Conservation (phyloP, 2,113 vertebrate species). For the Ciconia maguari region DNA sequence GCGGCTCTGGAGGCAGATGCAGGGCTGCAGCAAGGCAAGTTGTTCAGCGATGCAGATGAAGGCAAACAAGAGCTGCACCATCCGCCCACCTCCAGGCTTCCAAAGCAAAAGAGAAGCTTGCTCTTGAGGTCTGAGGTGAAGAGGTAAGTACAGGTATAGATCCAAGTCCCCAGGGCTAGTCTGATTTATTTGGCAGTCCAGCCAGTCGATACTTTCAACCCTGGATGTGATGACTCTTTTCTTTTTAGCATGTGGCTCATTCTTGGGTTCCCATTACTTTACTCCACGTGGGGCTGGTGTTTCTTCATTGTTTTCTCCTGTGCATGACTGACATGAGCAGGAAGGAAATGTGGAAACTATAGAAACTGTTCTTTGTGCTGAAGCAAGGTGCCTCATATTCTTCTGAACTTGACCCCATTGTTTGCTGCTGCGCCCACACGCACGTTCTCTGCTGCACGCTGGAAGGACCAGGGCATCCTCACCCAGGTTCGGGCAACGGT, state of each 20-base stretch:
- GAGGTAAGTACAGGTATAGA: background rate
- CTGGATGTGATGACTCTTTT: background rate
- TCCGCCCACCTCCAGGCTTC: background rate
- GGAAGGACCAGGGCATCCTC: background rate
- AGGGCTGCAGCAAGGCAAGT: background rate
- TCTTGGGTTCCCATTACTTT: background rate
- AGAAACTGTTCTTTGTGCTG: slow-evolving; percentile 1
- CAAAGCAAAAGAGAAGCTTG: slow-evolving; percentile 17
- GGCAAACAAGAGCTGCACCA: background rate
- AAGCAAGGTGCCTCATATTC: slow-evolving; percentile 35
- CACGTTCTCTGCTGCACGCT: background rate
- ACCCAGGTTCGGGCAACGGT: background rate
- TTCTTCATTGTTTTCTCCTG: slow-evolving; percentile 41
- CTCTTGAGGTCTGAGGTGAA: slow-evolving; percentile 27
- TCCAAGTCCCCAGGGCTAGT: slow-evolving; percentile 10
- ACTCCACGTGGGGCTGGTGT: background rate
- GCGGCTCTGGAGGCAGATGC: accelerated
- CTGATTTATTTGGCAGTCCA: slow-evolving; percentile 24
- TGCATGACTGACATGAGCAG: slow-evolving; percentile 7
- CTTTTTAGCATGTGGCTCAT: background rate
- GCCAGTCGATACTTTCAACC: background rate
- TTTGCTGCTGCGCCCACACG: background rate
- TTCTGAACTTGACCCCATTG: slow-evolving; percentile 21
- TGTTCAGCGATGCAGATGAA: background rate
- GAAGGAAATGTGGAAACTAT: slow-evolving; percentile 57